Percentiles rank a stretch among this genome's conserved stretches.
Conservation (phyloP, 2,797 vertebrate species). For the Salmo trutta region DNA sequence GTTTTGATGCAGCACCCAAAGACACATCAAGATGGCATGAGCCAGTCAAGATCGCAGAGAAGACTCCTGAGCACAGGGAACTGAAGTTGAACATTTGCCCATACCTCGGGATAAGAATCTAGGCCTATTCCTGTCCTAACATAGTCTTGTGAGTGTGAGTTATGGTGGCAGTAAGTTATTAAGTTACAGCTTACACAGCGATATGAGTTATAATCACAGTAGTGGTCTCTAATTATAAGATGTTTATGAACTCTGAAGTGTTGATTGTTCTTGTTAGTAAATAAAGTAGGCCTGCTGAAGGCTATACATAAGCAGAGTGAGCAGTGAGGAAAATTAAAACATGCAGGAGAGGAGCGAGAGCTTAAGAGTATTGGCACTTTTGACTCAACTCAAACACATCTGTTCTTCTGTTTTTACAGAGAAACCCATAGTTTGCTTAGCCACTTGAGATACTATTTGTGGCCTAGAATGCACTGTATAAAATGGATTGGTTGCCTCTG, state of each 20-base stretch:
- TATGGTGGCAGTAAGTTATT: background rate
- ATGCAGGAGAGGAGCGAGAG: background rate
- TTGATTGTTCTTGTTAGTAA: background rate
- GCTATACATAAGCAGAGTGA: background rate
- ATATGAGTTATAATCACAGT: background rate
- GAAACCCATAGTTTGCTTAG: background rate
- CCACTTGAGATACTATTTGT: background rate
- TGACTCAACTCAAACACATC: background rate
- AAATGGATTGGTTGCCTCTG: no score
- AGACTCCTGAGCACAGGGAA: background rate
- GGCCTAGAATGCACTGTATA: no score
- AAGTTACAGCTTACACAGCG: background rate
- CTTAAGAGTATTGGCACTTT: background rate
- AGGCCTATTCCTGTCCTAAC: background rate
- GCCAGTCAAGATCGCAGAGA: background rate
- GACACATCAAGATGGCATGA: background rate
- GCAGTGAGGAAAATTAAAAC: background rate
- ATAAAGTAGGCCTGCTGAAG: background rate
- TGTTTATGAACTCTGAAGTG: background rate
- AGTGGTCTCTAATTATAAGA: background rate
- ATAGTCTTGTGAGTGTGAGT: background rate
- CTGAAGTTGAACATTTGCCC: background rate
- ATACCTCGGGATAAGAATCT: background rate
- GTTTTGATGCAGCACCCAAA: background rate
- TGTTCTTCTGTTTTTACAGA: background rate